Evolutionary conservation across 2,113 vertebrate genomes (phyloP).

Genomic region (Chascanopsetta lugubris): DNA sequence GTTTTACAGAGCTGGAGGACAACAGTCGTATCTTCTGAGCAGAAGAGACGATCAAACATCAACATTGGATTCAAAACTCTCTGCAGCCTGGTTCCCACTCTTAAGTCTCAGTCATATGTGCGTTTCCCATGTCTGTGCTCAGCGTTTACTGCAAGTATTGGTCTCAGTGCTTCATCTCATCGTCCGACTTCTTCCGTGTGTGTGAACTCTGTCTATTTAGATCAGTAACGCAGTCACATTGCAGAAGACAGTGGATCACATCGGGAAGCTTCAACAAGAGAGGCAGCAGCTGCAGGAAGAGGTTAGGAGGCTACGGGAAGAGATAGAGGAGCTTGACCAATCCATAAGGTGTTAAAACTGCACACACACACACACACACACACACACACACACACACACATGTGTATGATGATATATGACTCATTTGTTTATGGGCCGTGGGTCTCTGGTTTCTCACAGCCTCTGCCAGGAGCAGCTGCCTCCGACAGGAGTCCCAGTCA

Average conservation of each 20-base stretch:
- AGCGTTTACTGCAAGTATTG: neutral
- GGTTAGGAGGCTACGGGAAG: conserved; percentile 87
- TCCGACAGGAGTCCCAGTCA: conserved; percentile 88
- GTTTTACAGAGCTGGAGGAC: conserved; percentile 85
- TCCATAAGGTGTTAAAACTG: conserved; percentile 86
- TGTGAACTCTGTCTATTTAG: conserved; percentile 66
- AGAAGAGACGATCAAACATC: conserved; percentile 94
- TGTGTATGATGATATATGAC: neutral
- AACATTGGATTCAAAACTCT: conserved; percentile 90
- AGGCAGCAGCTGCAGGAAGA: conserved; percentile 92
- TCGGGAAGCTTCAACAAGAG: conserved; percentile 94
- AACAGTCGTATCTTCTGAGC: conserved; percentile 91
- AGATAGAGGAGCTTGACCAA: conserved; percentile 91
- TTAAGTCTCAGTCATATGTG: conserved; percentile 85
- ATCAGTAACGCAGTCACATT: conserved; percentile 91
- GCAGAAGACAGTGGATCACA: conserved; percentile 95
- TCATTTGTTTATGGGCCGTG: no score
- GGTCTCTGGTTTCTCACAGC: conserved; percentile 72
- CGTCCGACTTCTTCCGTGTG: neutral
- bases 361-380: neutral
- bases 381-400: neutral
- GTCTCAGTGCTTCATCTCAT: neutral
- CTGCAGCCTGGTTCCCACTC: conserved; percentile 85
- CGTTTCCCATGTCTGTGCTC: conserved; percentile 47
- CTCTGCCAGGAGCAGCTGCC: conserved; percentile 94